Conservation (phyloP, 2,797 vertebrate genomes). For the Urophycis tenuis region DNA sequence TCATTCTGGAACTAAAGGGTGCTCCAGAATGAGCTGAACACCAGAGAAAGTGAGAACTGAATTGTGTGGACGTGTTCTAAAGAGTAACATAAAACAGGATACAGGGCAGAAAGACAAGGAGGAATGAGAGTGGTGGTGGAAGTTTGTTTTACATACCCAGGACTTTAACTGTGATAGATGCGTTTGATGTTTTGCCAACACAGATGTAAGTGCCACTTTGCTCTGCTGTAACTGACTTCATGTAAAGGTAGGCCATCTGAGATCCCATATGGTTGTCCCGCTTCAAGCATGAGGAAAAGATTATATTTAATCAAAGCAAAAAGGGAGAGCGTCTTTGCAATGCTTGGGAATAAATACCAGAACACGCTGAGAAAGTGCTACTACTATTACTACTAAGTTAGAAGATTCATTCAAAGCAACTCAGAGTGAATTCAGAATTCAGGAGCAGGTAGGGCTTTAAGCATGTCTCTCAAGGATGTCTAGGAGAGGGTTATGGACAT, state of each 20-base stretch:
- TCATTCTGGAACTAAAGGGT: neutral
- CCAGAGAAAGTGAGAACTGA: neutral
- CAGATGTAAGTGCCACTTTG: slow-evolving; percentile 63
- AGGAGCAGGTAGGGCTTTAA: neutral
- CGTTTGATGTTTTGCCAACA: slow-evolving; percentile 29
- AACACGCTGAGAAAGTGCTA: neutral
- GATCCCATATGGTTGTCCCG: rapidly evolving
- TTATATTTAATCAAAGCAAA: neutral
- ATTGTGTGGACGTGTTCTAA: neutral
- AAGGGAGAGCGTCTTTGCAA: neutral
- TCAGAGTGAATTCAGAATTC: neutral
- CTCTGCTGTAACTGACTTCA: slow-evolving; percentile 36
- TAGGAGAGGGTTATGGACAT: neutral
- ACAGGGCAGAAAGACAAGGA: too few relatives aligned
- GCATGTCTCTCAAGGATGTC: neutral
- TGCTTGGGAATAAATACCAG: neutral
- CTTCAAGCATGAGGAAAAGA: slow-evolving; percentile 22
- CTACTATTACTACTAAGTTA: too few relatives aligned
- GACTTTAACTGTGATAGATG: slow-evolving; percentile 50
- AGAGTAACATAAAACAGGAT: neutral
- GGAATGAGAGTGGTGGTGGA: neutral
- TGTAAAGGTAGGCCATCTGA: slow-evolving; percentile 34
- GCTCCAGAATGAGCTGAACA: too few relatives aligned
- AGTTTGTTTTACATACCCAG: slow-evolving; percentile 50
- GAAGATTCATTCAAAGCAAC: neutral